phyloP scores from a whole-genome alignment of 1,140 invertebrate genomes.

The Brachionus calyciflorus region DNA sequence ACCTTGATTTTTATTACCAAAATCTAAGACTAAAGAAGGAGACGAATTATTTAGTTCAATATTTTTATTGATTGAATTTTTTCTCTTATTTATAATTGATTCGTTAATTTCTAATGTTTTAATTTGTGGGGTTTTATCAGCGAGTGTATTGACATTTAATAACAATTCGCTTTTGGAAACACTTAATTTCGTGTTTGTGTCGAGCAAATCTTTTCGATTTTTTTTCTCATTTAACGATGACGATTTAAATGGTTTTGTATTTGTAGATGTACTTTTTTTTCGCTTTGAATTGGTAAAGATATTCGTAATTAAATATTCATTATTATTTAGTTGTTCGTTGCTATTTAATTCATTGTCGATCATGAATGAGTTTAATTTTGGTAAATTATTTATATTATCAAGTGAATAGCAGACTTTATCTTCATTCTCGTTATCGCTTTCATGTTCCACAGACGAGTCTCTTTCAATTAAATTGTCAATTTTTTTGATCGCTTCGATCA shows the following conservation, averaged over 20 bases:
- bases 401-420: background rate
- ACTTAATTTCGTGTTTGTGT: background rate
- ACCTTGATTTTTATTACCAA: background rate
- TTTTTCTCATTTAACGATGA: slow-evolving; percentile 21
- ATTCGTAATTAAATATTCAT: slow-evolving; percentile 15
- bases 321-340: background rate
- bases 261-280: background rate
- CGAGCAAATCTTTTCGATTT: slow-evolving; percentile 12
- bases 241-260: background rate
- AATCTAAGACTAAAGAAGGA: background rate
- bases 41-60: background rate
- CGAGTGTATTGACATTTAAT: background rate
- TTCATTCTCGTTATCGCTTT: background rate
- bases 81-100: background rate
- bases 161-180: background rate
- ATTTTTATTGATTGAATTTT: background rate
- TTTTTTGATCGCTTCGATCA: slow-evolving; percentile 19
- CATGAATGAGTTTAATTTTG: background rate
- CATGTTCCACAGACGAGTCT: background rate
- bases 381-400: background rate
- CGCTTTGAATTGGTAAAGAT: background rate
- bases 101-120: background rate
- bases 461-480: slow-evolving; percentile 2
- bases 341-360: slow-evolving; percentile 23
- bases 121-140: background rate